phyloP scores from a whole-genome alignment of 2,797 vertebrate genomes.

The Onychomys leucogaster region DNA sequence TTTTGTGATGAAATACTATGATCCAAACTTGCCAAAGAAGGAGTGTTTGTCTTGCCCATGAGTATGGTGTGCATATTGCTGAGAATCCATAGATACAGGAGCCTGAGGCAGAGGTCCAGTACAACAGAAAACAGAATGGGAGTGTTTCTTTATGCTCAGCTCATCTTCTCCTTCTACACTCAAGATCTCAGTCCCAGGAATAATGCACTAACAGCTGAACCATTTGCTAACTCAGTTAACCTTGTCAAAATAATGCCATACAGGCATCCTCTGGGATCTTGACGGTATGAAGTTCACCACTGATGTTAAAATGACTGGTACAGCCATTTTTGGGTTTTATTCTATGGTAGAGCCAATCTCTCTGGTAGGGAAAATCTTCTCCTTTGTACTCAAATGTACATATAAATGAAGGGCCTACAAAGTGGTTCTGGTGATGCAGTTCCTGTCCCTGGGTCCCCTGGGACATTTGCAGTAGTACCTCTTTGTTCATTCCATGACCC shows the following conservation, averaged over 20 bases:
- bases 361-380: background rate
- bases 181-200: background rate
- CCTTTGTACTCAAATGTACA: background rate
- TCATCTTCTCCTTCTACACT: background rate
- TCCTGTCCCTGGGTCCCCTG: background rate
- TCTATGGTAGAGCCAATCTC: background rate
- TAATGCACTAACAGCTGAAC: background rate
- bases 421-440: background rate
- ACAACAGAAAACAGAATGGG: background rate
- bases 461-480: background rate
- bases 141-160: too few species aligned
- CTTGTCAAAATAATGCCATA: background rate
- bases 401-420: background rate
- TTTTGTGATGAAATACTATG: background rate
- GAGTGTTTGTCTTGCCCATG: background rate
- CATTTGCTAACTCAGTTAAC: background rate
- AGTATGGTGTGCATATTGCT: background rate
- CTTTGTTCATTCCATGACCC: background rate
- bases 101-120: background rate
- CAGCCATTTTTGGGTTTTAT: background rate
- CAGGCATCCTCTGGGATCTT: background rate
- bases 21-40: background rate
- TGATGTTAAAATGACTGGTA: background rate
- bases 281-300: background rate
- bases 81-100: background rate